Evolutionary conservation across 2,113 vertebrate species (phyloP), one percentile per base, ranked within the genome.

Genomic region (Ancistrus triradiatus): DNA sequence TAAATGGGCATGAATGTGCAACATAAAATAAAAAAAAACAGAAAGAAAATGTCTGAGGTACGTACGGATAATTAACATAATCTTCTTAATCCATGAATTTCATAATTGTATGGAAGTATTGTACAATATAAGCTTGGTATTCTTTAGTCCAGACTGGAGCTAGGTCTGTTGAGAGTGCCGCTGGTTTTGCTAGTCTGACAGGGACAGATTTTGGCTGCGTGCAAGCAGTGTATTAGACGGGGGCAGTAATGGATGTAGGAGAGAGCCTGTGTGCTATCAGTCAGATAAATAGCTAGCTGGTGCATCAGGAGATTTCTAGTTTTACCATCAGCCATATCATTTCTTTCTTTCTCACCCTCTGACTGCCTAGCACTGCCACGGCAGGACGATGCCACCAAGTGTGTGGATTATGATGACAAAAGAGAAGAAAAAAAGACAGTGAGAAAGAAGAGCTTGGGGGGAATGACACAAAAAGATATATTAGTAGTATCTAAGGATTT

Each of bases 281-380:
- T 53, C 68, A 75, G 63, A 75, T 75, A 60, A 71, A 75, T 71
- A 64, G 46, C 47, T 48, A 40, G 59, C 59, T 71, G 59, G 63
- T 64, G 55, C 51, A 63, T 63, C 40, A 22, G 35, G 38, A 62
- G 68, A 74, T 70, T 71, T 75, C 49, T 28, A 37, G 48, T 63
- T 46, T 58, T 27, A 59, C 42, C 48, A 8, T 38, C 59, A 63
- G 73, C 52, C 64, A 44, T 60, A 42, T 73, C 43, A 63, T 69
- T 69, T 64, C 44, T 50, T 67, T 73, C 44, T 63, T 31, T 48
- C 33, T 40, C 38, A 21, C 27, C 59, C 24, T 21, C 49, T 44
- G 19, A 7, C 50, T 57, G 52, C 59, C 19, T 27, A 47, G 48
- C 48, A 25, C 31, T 55, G 22, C 48, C 24, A 46, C 10, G 19